Percentiles rank a stretch among this genome's conserved stretches.
Evolutionary conservation across 2,113 vertebrate species (phyloP).

Genomic region (Peromyscus maniculatus): DNA sequence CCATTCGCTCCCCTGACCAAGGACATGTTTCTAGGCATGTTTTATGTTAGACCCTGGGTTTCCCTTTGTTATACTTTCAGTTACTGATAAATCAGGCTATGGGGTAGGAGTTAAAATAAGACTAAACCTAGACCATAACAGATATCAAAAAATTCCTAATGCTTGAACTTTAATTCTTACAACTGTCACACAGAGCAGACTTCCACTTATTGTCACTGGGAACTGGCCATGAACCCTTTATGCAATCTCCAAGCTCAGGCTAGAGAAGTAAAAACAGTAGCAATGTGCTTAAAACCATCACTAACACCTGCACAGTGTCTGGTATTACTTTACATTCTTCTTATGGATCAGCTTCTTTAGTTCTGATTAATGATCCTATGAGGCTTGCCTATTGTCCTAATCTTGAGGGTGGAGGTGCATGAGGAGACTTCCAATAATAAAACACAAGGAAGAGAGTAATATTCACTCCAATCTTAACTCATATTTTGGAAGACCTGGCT

Average conservation of each 20-base stretch:
- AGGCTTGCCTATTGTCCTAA: not conserved
- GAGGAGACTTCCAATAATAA: not conserved
- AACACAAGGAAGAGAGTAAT: not conserved
- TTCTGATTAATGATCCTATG: not conserved
- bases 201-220: not conserved
- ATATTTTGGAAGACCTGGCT: not conserved
- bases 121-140: not conserved
- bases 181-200: not conserved
- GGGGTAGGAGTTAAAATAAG: not conserved
- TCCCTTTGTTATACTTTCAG: not conserved
- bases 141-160: not conserved
- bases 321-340: not conserved
- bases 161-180: not conserved
- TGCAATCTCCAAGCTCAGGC: not conserved
- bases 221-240: not conserved
- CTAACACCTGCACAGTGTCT: not conserved
- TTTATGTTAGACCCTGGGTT: not conserved
- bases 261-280: not conserved
- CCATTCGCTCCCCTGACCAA: not conserved
- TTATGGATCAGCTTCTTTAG: not conserved
- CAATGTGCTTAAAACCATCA: not conserved
- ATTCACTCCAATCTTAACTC: accelerated
- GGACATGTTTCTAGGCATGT: not conserved
- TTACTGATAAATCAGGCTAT: not conserved
- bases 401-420: not conserved